These are phyloP conservation scores for Pomatorhinus ruficollis DNA, from an alignment of 2,113 vertebrate genomes.

Conservation along the genomic window DNA sequence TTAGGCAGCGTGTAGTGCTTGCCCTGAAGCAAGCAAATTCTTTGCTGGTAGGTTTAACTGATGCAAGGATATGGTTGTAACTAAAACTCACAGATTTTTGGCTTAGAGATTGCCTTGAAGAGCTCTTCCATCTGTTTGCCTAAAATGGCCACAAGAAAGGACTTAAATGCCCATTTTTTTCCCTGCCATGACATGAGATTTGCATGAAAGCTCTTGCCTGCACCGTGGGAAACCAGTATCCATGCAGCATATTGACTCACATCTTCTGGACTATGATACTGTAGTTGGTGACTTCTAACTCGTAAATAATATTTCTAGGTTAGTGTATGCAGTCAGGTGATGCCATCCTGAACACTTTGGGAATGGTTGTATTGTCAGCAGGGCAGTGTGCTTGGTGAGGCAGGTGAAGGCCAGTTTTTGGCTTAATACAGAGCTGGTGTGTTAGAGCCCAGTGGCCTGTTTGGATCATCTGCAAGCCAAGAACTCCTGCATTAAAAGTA, in stretches of 20 bases:
- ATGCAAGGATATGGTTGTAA: background rate
- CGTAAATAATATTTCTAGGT: background rate
- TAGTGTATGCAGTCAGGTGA: background rate
- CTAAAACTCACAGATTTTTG: background rate
- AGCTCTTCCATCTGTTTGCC: background rate
- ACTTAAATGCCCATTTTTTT: background rate
- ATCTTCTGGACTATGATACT: background rate
- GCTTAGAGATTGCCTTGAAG: background rate
- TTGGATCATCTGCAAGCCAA: background rate
- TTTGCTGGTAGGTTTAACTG: background rate
- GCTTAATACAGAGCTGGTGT: background rate
- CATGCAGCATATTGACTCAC: background rate
- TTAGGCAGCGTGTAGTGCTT: background rate
- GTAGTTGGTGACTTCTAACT: background rate
- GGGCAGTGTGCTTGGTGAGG: background rate
- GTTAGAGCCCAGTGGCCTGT: background rate
- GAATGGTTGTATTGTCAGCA: background rate
- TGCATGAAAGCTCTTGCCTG: background rate
- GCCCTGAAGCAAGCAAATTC: background rate
- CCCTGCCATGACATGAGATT: background rate
- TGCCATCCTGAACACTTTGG: background rate
- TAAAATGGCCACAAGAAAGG: background rate
- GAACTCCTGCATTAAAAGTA: background rate
- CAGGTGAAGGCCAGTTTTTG: background rate
- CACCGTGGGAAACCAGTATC: fast-evolving